Evolutionary conservation across 2,797 vertebrate genomes (phyloP).

Genomic region (Sparus aurata): DNA sequence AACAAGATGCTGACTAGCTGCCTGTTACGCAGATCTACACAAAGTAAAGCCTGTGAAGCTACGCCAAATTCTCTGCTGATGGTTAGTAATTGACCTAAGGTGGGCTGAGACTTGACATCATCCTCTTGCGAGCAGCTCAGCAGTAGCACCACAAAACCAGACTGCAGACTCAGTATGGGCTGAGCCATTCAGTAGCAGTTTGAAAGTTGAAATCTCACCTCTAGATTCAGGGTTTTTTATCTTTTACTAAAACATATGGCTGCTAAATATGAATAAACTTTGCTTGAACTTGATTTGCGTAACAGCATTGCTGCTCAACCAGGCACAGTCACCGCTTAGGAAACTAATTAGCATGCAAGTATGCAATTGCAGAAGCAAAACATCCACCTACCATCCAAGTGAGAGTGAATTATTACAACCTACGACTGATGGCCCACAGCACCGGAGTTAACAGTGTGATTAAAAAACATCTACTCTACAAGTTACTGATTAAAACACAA

Average conservation of each 20-base stretch:
- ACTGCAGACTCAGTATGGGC: background rate
- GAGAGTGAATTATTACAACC: slow-evolving; percentile 16
- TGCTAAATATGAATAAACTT: slow-evolving; percentile 11
- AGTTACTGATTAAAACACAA: background rate
- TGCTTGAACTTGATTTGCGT: slow-evolving; percentile 13
- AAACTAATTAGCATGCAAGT: slow-evolving; percentile 21
- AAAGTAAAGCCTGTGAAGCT: slow-evolving; percentile 15
- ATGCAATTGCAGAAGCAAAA: slow-evolving; percentile 8
- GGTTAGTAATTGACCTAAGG: background rate
- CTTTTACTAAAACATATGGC: background rate
- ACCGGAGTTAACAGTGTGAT: background rate
- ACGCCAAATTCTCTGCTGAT: background rate
- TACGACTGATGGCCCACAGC: background rate
- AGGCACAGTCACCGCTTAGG: background rate
- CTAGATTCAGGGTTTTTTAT: background rate
- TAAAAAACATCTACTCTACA: background rate
- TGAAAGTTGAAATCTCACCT: background rate
- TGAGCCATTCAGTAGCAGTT: background rate
- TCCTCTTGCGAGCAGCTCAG: background rate
- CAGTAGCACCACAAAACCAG: background rate
- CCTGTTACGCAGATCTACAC: background rate
- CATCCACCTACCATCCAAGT: slow-evolving; percentile 17
- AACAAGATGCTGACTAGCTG: background rate
- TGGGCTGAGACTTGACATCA: background rate
- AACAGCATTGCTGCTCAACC: slow-evolving; percentile 2